Evolutionary conservation across 2,113 vertebrate genomes (phyloP).

Genomic region (Myotis brandtii): DNA sequence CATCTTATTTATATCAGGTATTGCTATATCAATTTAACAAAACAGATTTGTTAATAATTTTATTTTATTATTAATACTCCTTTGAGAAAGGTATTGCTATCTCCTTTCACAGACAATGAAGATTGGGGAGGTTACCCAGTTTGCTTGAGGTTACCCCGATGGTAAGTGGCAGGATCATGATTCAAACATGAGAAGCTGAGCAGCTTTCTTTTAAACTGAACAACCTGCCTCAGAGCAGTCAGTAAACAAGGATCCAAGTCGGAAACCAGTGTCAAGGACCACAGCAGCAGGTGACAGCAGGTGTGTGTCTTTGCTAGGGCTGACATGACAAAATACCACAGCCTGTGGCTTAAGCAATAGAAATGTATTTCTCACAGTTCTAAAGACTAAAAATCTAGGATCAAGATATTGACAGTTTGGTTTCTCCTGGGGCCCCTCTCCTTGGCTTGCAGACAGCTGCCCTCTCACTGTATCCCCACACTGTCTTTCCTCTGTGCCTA

Average conservation of each 20-base stretch:
- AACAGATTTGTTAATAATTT: background rate
- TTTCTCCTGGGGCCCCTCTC: background rate
- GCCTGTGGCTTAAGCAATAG: background rate
- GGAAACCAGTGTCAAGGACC: background rate
- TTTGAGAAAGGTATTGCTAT: background rate
- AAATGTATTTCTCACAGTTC: background rate
- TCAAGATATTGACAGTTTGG: background rate
- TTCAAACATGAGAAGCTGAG: background rate
- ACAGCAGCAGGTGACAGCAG: background rate
- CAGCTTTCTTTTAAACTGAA: background rate
- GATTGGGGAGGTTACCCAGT: background rate
- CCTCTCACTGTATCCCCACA: background rate
- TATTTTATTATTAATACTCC: background rate
- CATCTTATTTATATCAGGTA: background rate
- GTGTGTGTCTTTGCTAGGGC: too few relatives aligned
- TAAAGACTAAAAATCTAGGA: background rate
- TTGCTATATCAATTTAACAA: background rate
- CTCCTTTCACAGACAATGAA: background rate
- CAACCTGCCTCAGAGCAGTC: background rate
- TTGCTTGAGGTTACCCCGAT: background rate
- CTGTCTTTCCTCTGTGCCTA: background rate
- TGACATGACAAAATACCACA: background rate
- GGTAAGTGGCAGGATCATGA: background rate
- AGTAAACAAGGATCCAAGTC: background rate
- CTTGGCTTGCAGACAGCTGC: background rate